A percentile compares a stretch with the other conserved stretches of the same genome.
Evolutionary conservation across 2,888 invertebrate species (phyloP).

Genomic region (Drosophila acutilabella): DNA sequence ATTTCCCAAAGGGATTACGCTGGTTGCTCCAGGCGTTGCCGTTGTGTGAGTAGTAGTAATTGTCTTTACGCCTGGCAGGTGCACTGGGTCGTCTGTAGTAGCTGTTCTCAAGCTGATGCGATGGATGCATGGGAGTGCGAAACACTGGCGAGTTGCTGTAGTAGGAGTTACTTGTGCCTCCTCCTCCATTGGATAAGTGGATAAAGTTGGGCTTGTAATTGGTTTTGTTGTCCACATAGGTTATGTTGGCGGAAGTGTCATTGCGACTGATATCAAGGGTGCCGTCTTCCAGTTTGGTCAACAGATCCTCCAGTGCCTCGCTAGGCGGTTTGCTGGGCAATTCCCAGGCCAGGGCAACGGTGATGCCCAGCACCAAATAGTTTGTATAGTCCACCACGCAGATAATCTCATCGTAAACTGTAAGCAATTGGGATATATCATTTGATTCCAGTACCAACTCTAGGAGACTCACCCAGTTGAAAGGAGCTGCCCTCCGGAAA

Average conservation of each 20-base stretch:
- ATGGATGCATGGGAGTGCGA: slow-evolving; percentile 72
- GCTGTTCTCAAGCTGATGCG: slow-evolving; percentile 49
- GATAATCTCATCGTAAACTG: slow-evolving; percentile 84
- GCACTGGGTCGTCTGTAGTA: slow-evolving; percentile 45
- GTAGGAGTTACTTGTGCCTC: slow-evolving; percentile 48
- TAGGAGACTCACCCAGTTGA: slow-evolving; percentile 82
- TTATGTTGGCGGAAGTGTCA: slow-evolving; percentile 76
- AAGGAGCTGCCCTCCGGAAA: slow-evolving; percentile 86
- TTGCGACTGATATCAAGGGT: slow-evolving; percentile 80
- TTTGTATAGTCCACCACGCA: slow-evolving; percentile 84
- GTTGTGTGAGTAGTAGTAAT: slow-evolving; percentile 53
- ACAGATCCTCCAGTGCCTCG: slow-evolving; percentile 80
- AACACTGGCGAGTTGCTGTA: slow-evolving; percentile 59
- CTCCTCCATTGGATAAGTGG: slow-evolving; percentile 37
- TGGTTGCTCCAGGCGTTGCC: slow-evolving; percentile 38
- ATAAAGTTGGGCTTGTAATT: slow-evolving; percentile 62
- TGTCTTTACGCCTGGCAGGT: slow-evolving; percentile 59
- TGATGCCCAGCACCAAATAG: slow-evolving; percentile 89
- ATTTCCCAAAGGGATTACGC: slow-evolving; percentile 67
- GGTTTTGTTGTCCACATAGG: slow-evolving; percentile 63
- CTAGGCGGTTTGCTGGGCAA: slow-evolving; percentile 88
- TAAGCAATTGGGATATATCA: slow-evolving; percentile 39
- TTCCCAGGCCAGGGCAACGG: slow-evolving; percentile 92
- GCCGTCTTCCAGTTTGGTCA: slow-evolving; percentile 79
- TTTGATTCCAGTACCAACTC: slow-evolving; percentile 17